Conservation (phyloP, 2,888 invertebrate genomes). For the Melieria crassipennis region DNA sequence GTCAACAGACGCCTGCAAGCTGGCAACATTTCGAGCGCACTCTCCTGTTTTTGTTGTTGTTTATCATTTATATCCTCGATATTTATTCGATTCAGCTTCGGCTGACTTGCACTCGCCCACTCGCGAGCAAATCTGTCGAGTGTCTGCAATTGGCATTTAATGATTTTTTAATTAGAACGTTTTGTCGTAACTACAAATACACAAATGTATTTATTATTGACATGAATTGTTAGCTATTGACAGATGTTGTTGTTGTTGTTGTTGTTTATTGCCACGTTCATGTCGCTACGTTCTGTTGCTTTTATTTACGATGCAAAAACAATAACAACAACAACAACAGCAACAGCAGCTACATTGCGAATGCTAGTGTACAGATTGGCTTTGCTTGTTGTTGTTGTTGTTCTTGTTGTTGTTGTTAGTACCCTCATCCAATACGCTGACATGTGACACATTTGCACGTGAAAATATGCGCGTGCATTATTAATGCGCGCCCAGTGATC, state of each 20-base stretch:
- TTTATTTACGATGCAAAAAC: constrained; percentile 25
- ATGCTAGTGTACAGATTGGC: constrained; percentile 17
- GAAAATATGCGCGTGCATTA: constrained; percentile 26
- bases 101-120: too few species aligned
- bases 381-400: constrained; percentile 34
- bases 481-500: constrained; percentile 23
- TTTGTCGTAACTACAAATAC: constrained; percentile 41
- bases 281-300: constrained; percentile 14
- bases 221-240: constrained; percentile 23
- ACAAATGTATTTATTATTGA: constrained; percentile 35
- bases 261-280: constrained; percentile 10
- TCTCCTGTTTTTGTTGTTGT: too few species aligned
- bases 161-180: constrained; percentile 47
- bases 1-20: too few species aligned
- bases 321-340: constrained; percentile 17
- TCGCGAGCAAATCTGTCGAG: too few species aligned
- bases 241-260: neutral
- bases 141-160: constrained; percentile 35
- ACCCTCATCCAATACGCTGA: constrained; percentile 41
- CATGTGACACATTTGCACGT: constrained; percentile 41
- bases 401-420: constrained; percentile 11
- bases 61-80: too few species aligned
- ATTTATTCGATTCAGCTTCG: too few species aligned
- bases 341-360: constrained; percentile 3
- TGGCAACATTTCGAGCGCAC: too few species aligned